phyloP scores from a whole-genome alignment of 2,113 vertebrate genomes.

The Lophius piscatorius region DNA sequence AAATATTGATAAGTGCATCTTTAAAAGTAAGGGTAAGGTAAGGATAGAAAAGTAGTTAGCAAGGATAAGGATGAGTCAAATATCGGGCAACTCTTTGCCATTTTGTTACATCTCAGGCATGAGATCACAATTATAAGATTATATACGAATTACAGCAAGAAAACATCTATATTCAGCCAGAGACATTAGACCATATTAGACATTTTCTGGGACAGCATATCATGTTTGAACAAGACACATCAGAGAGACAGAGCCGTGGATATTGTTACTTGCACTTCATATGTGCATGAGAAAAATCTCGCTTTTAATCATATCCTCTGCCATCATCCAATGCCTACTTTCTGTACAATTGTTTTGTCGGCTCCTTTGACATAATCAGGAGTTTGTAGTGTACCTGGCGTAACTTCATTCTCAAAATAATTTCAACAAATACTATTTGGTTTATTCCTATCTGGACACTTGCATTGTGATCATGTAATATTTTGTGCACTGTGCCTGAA shows the following conservation, averaged over 20 bases:
- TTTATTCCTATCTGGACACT: too few relatives aligned
- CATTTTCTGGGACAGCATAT: not conserved
- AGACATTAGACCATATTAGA: not conserved
- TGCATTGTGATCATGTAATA: not conserved
- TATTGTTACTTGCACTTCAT: not conserved
- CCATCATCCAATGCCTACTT: constrained; percentile 1
- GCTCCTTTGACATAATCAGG: too few relatives aligned
- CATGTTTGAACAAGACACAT: not conserved
- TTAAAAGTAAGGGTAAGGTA: too few relatives aligned
- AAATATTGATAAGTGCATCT: too few relatives aligned
- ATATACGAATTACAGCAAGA: too few relatives aligned
- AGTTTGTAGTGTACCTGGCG: not conserved
- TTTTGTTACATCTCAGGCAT: too few relatives aligned
- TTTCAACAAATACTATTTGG: not conserved
- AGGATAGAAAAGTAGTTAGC: too few relatives aligned
- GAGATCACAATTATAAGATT: too few relatives aligned
- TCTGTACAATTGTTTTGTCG: not conserved
- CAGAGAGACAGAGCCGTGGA: not conserved
- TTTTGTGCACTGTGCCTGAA: too few relatives aligned
- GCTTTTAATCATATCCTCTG: not conserved
- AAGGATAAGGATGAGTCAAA: too few relatives aligned
- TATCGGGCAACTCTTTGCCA: too few relatives aligned
- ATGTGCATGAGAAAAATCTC: not conserved
- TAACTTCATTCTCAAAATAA: too few relatives aligned
- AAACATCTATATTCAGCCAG: constrained; percentile 2